Conservation (phyloP, 2,113 vertebrate genomes). For the Alexandromys fortis region DNA sequence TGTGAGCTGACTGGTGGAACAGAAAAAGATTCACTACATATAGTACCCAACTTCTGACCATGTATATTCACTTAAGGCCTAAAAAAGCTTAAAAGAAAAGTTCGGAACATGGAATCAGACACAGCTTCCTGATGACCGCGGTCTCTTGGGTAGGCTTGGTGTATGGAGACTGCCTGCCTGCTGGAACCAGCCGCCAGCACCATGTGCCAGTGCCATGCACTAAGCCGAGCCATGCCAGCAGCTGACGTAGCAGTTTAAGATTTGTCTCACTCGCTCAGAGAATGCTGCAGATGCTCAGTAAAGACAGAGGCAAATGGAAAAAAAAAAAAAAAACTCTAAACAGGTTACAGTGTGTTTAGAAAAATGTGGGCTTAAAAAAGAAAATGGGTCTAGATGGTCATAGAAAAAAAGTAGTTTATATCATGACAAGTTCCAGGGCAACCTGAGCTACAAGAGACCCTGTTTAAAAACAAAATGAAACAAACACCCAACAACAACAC, state of each 20-base stretch:
- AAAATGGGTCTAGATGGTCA: background rate
- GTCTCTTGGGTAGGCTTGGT: background rate
- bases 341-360: background rate
- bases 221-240: background rate
- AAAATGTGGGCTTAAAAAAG: background rate
- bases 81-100: background rate
- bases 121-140: background rate
- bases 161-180: background rate
- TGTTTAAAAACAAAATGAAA: background rate
- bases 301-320: background rate
- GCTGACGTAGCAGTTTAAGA: background rate
- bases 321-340: background rate
- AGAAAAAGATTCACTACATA: background rate
- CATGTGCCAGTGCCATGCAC: background rate
- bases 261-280: background rate
- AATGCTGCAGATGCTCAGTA: background rate
- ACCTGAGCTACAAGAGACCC: background rate
- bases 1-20: background rate
- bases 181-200: no score
- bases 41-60: background rate
- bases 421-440: background rate
- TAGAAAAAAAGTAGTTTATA: background rate
- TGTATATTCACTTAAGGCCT: background rate
- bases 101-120: background rate
- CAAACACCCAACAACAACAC: background rate